Evolutionary conservation across 2,888 invertebrate genomes (phyloP).

Genomic region (Rambutsinella grinnellia): DNA sequence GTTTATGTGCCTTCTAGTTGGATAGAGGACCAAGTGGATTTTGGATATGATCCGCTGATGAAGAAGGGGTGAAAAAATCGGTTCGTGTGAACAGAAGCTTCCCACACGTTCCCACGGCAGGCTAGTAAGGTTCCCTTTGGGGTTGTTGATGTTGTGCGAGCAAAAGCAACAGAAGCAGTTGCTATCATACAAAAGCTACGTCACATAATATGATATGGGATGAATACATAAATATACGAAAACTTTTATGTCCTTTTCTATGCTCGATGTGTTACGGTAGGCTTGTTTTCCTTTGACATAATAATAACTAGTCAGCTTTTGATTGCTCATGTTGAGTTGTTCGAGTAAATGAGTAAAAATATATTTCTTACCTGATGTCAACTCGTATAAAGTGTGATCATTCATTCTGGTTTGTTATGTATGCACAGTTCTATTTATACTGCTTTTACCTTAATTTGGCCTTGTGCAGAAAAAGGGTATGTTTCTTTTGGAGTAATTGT

Average conservation of each 20-base stretch:
- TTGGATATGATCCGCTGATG: constrained; percentile 19
- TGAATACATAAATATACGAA: constrained; percentile 12
- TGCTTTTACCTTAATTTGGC: constrained; percentile 37
- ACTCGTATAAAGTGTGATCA: too few species aligned
- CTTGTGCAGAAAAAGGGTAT: constrained; percentile 4
- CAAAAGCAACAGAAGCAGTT: constrained; percentile 25
- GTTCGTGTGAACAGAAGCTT: constrained; percentile 65
- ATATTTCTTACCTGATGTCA: too few species aligned
- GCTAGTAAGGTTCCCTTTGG: constrained; percentile 4
- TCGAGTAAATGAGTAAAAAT: too few species aligned
- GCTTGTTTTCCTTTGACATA: constrained; percentile 7
- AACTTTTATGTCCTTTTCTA: constrained; percentile 14
- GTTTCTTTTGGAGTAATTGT: neutral
- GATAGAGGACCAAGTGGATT: constrained; percentile 10
- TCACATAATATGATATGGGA: constrained; percentile 13
- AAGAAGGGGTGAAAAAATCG: constrained; percentile 63
- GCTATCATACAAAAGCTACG: neutral
- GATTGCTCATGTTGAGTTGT: too few species aligned
- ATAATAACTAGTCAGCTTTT: neutral
- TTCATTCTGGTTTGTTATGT: constrained; percentile 5
- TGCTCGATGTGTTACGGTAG: constrained; percentile 27
- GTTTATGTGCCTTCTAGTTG: constrained; percentile 6
- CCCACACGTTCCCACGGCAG: constrained; percentile 62
- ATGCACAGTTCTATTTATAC: neutral
- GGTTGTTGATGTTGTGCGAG: neutral